Base-by-base conservation (phyloP, 2,113 vertebrate species). In the Psittacus erithacus region DNA sequence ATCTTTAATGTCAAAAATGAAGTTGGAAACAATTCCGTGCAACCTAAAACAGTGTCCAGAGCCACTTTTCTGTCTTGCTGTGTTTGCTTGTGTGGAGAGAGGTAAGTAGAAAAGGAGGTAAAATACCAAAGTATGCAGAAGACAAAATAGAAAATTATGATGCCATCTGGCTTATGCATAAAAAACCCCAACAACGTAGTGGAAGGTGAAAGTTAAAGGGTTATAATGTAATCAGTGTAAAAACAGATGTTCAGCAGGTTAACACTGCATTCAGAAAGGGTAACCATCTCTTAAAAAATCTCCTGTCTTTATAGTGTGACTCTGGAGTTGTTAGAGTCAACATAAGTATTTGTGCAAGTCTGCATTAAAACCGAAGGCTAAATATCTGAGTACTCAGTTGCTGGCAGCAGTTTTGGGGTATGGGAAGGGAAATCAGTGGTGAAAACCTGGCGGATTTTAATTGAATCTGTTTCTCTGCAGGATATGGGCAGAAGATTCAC, bases 311-410 rank as follows among this genome's bases (percentile, higher is more conserved):
- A 4, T 33, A 38, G 63, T 28, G 78, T 14, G 22, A 70, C 49
- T 84, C 44, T 74, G 77, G 46, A 29, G n/a, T 53, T 71, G 27
- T 39, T 81, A 27, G 83, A 85, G 76, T 80, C 63, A 73, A 62
- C 95, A 84, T 93, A 96, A 94, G 75, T 92, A 95, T 41, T 84
- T 65, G 67, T 69, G 62, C 35, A 83, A 67, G 70, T 80, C 83
- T 74, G 27, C 53, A 35, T 57, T 69, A 65, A 83, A 86, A 96
- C 86, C 83, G 75, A 93, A 97, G 92, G 65, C 90, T 64, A 33
- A 47, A 14, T 41, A 16, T 69, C 13, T 10, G 11, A 41, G 39
- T 20, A 63, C 57, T 47, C 47, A 27, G 2, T 38, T 71, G 31
- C 60, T 68, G 47, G 35, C 46, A 67, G 69, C 27, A 35, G 57